Evolutionary conservation across 1,140 invertebrate species (phyloP).

Genomic region (Medauroidea extradentata): DNA sequence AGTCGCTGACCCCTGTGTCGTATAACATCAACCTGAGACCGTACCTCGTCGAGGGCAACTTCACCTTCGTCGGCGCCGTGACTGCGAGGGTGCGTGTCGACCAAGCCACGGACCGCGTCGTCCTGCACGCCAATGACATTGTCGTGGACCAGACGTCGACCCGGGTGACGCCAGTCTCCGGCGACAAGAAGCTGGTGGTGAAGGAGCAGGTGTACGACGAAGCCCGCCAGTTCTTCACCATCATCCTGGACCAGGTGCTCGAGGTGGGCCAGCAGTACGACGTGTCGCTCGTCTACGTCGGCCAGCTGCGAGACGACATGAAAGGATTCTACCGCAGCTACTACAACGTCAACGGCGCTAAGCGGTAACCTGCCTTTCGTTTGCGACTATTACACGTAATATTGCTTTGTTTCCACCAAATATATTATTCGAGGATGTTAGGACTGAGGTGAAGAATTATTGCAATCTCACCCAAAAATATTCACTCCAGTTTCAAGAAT

Average conservation of each 20-base stretch:
- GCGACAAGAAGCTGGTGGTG: neutral
- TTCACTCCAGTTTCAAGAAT: too few relatives aligned
- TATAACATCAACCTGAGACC: constrained; percentile 21
- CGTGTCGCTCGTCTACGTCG: constrained; percentile 13
- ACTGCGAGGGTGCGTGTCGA: constrained; percentile 6
- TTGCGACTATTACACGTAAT: too few relatives aligned
- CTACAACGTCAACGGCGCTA: neutral
- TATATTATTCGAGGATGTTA: too few relatives aligned
- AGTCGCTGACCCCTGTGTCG: neutral
- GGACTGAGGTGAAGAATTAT: too few relatives aligned
- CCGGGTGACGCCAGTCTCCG: neutral
- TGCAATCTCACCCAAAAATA: too few relatives aligned
- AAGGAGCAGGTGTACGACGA: neutral
- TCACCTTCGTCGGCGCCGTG: constrained; percentile 22
- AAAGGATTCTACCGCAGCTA: constrained; percentile 16
- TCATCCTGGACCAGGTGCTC: neutral
- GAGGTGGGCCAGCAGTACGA: constrained; percentile 1
- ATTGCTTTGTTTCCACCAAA: too few relatives aligned
- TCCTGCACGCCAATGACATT: constrained; percentile 20
- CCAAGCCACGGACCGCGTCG: constrained; percentile 7
- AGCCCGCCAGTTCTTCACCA: neutral
- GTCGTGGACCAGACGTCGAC: neutral
- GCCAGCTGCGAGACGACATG: constrained; percentile 16
- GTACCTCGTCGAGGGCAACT: constrained; percentile 16
- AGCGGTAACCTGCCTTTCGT: too few relatives aligned